Conservation (phyloP, 2,888 invertebrate species). For the Pachliopta kotzebuea region DNA sequence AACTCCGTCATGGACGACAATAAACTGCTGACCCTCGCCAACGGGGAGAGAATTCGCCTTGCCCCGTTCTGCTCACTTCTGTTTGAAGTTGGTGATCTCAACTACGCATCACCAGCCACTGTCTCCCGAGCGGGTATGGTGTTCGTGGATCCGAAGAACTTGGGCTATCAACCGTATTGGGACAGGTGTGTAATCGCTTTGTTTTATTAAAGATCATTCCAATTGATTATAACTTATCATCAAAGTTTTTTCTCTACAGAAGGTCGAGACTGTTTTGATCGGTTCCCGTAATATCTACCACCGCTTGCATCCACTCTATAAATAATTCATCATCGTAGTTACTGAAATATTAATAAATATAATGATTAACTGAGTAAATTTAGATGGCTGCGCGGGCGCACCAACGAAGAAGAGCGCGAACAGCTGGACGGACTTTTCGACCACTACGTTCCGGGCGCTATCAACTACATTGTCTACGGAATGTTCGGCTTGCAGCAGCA, state of each 20-base stretch:
- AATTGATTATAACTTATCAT: no score
- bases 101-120: conserved; percentile 95
- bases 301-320: no score
- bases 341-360: no score
- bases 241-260: no score
- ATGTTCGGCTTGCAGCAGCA: conserved; percentile 86
- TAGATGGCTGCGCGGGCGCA: conserved; percentile 85
- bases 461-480: conserved; percentile 88
- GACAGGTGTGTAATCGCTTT: conserved; percentile 64
- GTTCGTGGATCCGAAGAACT: conserved; percentile 94
- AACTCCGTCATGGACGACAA: conserved; percentile 99
- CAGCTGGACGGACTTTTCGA: conserved; percentile 83
- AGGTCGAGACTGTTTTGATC: no score
- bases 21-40: conserved; percentile 92
- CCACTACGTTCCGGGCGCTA: conserved; percentile 86
- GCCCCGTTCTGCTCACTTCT: conserved; percentile 90
- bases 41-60: conserved; percentile 92
- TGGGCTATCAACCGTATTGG: conserved; percentile 94
- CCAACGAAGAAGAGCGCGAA: conserved; percentile 74
- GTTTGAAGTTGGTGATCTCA: conserved; percentile 94
- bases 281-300: no score
- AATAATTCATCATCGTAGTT: no score
- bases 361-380: not conserved
- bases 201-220: not conserved
- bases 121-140: conserved; percentile 97